Percentiles rank a stretch among this genome's conserved stretches.
phyloP scores from a whole-genome alignment of 2,888 invertebrate genomes.

The Hypercompe scribonia region DNA sequence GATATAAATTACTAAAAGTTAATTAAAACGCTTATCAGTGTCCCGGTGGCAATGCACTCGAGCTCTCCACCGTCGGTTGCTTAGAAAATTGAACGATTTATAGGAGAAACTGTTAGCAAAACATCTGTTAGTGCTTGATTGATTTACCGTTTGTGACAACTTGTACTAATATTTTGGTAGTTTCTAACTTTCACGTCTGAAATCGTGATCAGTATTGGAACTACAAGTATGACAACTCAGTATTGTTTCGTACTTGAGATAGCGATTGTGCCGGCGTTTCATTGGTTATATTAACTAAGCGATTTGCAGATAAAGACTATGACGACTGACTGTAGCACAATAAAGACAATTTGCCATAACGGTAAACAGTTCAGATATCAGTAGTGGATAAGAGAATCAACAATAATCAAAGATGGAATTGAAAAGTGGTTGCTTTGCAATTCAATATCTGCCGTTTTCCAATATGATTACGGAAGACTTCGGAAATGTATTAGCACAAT shows the following conservation, averaged over 20 bases:
- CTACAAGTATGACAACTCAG: conserved; percentile 22
- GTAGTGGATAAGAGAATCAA: conserved; percentile 39
- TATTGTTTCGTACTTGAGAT: conserved; percentile 27
- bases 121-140: conserved; percentile 63
- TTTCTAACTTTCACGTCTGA: conserved; percentile 46
- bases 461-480: conserved; percentile 49
- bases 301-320: conserved; percentile 30
- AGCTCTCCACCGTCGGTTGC: conserved; percentile 59
- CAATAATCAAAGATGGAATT: conserved; percentile 40
- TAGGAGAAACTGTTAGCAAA: conserved; percentile 64
- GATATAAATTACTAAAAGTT: conserved; percentile 84
- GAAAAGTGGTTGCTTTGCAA: conserved; percentile 45
- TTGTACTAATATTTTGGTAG: conserved; percentile 51
- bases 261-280: conserved; percentile 36
- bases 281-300: conserved; percentile 31
- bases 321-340: conserved; percentile 30
- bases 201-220: conserved; percentile 42
- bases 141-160: conserved; percentile 58
- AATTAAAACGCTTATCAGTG: conserved; percentile 82
- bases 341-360: conserved; percentile 43
- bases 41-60: conserved; percentile 61
- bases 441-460: conserved; percentile 46
- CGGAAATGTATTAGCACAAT: conserved; percentile 70
- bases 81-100: conserved; percentile 79
- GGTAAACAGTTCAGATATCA: conserved; percentile 43